Conservation (phyloP, 23 tunicate genomes). For the Styela plicata region DNA sequence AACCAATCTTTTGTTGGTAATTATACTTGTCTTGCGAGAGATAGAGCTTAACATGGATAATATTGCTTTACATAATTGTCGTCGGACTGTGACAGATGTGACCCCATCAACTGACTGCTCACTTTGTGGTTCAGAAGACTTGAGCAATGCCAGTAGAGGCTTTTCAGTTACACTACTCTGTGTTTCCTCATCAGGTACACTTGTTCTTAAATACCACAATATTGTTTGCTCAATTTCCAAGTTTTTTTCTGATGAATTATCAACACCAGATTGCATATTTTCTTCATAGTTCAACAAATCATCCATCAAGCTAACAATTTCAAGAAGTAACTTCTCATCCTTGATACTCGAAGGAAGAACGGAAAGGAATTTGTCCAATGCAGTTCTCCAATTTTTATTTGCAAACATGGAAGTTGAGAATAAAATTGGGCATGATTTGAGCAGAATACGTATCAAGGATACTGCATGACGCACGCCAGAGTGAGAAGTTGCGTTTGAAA, state of each 20-base stretch:
- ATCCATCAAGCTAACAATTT: slow-evolving; percentile 44
- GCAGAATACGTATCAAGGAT: slow-evolving; percentile 38
- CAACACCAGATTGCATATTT: not conserved
- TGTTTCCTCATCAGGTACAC: not conserved
- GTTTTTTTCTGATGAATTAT: not conserved
- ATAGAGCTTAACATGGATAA: slow-evolving; percentile 52
- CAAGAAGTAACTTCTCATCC: slow-evolving; percentile 60
- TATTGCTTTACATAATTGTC: slow-evolving; percentile 61
- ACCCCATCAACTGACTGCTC: not conserved
- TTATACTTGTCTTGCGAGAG: slow-evolving; percentile 27
- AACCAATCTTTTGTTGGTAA: not conserved
- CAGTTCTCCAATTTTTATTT: slow-evolving; percentile 43
- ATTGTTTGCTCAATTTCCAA: not conserved
- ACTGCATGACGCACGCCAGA: slow-evolving; percentile 55
- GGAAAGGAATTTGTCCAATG: slow-evolving; percentile 52
- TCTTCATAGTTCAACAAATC: slow-evolving; percentile 27
- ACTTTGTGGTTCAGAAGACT: not conserved
- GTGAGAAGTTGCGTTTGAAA: slow-evolving; percentile 55
- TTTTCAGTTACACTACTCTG: not conserved
- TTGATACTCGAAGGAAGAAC: slow-evolving; percentile 72
- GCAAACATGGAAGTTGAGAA: slow-evolving; percentile 28
- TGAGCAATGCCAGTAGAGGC: slow-evolving; percentile 4
- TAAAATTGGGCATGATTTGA: slow-evolving; percentile 21
- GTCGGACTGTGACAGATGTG: slow-evolving; percentile 46
- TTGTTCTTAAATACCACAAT: not conserved